Conservation (phyloP, 1,140 invertebrate genomes). For the Teleopsis dalmanni region DNA sequence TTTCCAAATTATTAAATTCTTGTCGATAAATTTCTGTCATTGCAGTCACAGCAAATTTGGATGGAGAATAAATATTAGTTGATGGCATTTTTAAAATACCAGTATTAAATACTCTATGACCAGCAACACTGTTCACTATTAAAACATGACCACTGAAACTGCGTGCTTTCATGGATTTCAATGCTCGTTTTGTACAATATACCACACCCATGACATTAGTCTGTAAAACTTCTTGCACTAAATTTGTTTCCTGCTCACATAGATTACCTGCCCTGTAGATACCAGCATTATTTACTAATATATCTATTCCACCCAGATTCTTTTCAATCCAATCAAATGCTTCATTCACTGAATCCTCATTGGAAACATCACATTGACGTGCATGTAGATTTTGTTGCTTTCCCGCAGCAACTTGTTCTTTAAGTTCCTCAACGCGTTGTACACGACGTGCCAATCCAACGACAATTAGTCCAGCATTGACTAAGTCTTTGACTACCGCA, state of each 20-base stretch:
- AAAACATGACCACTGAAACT: constrained; percentile 62
- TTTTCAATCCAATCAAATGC: constrained; percentile 57
- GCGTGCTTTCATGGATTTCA: constrained; percentile 58
- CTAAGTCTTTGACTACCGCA: constrained; percentile 7
- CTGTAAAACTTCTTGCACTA: constrained; percentile 45
- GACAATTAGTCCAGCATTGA: constrained; percentile 48
- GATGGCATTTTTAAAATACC: neutral
- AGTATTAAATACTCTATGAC: constrained; percentile 24
- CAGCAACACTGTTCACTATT: constrained; percentile 58
- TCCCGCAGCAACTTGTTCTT: constrained; percentile 20
- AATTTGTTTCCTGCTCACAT: constrained; percentile 4
- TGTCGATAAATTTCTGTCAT: constrained; percentile 56
- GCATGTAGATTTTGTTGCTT: constrained; percentile 44
- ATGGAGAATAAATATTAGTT: constrained; percentile 52
- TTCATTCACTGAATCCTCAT: constrained; percentile 53
- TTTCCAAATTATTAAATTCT: constrained; percentile 53
- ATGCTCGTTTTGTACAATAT: constrained; percentile 56
- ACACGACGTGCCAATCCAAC: constrained; percentile 60
- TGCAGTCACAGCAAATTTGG: constrained; percentile 62
- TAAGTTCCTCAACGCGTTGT: constrained; percentile 48
- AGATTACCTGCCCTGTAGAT: constrained; percentile 19
- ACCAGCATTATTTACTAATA: constrained; percentile 67
- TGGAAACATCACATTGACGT: constrained; percentile 54
- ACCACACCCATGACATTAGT: constrained; percentile 61
- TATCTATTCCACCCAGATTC: constrained; percentile 54